Conservation (phyloP, 2,888 invertebrate genomes). For the Ecdyonurus torrentis region DNA sequence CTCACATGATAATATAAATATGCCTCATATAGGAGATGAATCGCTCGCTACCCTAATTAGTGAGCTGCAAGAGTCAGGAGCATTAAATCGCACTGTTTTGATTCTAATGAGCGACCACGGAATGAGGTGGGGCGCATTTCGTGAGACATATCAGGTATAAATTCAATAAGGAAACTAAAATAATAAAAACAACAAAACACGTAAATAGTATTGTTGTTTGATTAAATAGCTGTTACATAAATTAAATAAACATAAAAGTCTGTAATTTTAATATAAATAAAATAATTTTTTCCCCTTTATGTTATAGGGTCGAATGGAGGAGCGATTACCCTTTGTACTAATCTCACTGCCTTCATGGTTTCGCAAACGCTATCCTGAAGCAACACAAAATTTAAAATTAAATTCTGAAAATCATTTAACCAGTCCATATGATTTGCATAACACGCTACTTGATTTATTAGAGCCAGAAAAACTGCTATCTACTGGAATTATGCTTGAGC, state of each 20-base stretch:
- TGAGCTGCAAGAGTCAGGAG: slow-evolving; percentile 30
- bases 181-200: too few species aligned
- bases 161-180: neutral
- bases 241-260: too few species aligned
- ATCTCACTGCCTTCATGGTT: slow-evolving; percentile 58
- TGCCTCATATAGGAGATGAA: slow-evolving; percentile 55
- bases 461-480: slow-evolving; percentile 19
- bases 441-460: slow-evolving; percentile 54
- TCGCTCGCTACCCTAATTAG: slow-evolving; percentile 40
- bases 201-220: too few species aligned
- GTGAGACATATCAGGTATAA: slow-evolving; percentile 54
- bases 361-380: slow-evolving; percentile 37
- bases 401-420: slow-evolving; percentile 34
- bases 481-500: neutral
- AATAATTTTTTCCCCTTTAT: neutral
- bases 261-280: too few species aligned
- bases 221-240: too few species aligned
- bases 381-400: slow-evolving; percentile 41
- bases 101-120: slow-evolving; percentile 77
- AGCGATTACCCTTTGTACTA: slow-evolving; percentile 66
- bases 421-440: slow-evolving; percentile 64
- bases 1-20: slow-evolving; percentile 70
- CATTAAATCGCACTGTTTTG: slow-evolving; percentile 48
- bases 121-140: slow-evolving; percentile 67
- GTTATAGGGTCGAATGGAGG: slow-evolving; percentile 54